Evolutionary conservation across 2,888 invertebrate species (phyloP).

Genomic region (Campopleginae sp.): DNA sequence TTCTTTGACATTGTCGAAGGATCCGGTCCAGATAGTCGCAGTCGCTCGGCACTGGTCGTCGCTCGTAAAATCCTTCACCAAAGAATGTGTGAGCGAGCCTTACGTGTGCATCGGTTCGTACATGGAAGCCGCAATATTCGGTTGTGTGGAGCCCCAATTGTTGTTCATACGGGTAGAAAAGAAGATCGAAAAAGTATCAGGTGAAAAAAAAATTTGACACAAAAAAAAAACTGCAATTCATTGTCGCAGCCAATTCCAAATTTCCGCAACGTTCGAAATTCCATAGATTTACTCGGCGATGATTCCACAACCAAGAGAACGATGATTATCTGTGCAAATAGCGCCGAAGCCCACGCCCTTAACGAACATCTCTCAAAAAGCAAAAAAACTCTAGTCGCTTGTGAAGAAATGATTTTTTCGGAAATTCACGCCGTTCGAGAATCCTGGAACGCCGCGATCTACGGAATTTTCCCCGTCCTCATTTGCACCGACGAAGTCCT

Average conservation of each 20-base stretch:
- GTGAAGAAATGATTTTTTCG: slow-evolving; percentile 77
- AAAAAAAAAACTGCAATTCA: neutral
- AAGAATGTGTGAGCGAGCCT: slow-evolving; percentile 86
- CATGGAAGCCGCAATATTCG: slow-evolving; percentile 91
- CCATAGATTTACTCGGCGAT: slow-evolving; percentile 84
- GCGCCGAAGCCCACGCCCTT: slow-evolving; percentile 85
- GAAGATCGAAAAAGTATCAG: slow-evolving; percentile 84
- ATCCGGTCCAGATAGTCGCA: slow-evolving; percentile 86
- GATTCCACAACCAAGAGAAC: slow-evolving; percentile 85
- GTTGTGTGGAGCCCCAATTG: slow-evolving; percentile 85
- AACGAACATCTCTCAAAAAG: slow-evolving; percentile 80
- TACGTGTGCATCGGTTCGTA: slow-evolving; percentile 89
- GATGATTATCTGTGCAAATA: slow-evolving; percentile 87
- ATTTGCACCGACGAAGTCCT: slow-evolving; percentile 90
- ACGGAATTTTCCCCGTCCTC: slow-evolving; percentile 85
- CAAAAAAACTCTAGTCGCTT: slow-evolving; percentile 76
- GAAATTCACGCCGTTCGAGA: slow-evolving; percentile 79
- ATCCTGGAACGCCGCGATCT: slow-evolving; percentile 83
- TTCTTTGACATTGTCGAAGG: slow-evolving; percentile 57
- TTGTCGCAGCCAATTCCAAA: neutral
- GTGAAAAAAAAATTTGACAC: slow-evolving; percentile 68
- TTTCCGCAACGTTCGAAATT: neutral
- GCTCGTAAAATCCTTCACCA: slow-evolving; percentile 86
- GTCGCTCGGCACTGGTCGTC: slow-evolving; percentile 88
- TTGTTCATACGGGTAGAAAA: slow-evolving; percentile 83